Evolutionary conservation across 2,888 invertebrate genomes (phyloP), one percentile per base, ranked within the genome.

Genomic region (Cheilosia urbana): DNA sequence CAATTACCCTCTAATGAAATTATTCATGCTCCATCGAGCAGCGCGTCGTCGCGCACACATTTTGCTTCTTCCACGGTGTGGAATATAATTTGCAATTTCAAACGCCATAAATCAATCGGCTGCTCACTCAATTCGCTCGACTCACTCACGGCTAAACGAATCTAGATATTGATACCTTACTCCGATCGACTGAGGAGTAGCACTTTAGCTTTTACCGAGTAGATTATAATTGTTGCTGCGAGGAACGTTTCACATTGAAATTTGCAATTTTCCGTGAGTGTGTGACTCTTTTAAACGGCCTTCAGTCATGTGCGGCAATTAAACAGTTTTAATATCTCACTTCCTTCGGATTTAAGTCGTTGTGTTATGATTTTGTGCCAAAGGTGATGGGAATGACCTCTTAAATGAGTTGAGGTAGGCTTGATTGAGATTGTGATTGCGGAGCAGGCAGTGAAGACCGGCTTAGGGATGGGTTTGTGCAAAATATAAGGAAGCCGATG

Each of bases 1-100:
- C 83, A 78, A 84, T 84, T 79, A 84, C 75, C 69, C 27, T 69
- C 68, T 75, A 84, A 84, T 84, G 79, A 84, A 84, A 75, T 84
- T 69, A 69, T 84, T 63, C 83, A 84, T 79, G 83, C 83, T 57
- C 17, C 69, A 69, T 69, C 51, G 83, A 45, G 13, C 51, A 42
- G 42, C 19, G 40, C 47, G 42, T 30, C 45, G 37, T 47, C 30
- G 30, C n/a, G 30, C 68, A n/a, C 34, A 78, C 51, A 51, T 58
- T 30, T 62, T 19, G 19, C 21, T 45, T 30, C 21, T 40, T 51
- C 21, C 11, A 30, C 34, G 4, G 19, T 24, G 37, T 37, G 24
- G 42, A 68, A 53, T 27, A 60, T 72, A 71, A 79, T 84, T 80
- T 81, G 69, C 84, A 85, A 85, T 81, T 76, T 42, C 75, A 73